Evolutionary conservation across 2,797 vertebrate species (phyloP).

Genomic region (Eutrigla gurnardus): DNA sequence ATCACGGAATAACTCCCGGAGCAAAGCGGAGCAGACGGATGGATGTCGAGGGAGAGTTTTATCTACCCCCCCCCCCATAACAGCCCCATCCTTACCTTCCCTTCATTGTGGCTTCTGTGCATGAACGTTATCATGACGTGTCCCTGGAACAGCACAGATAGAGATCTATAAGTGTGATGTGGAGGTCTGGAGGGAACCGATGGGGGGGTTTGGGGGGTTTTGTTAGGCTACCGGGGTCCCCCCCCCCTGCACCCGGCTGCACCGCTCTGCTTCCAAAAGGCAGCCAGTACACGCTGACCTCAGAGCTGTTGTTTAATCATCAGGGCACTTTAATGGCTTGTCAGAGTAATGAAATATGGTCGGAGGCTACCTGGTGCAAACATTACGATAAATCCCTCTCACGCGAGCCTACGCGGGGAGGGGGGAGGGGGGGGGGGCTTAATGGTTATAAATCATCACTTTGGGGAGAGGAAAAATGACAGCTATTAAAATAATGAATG

Average conservation of each 20-base stretch:
- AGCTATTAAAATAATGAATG: constrained; percentile 88
- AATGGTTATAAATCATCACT: constrained; percentile 85
- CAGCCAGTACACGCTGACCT: constrained; percentile 68
- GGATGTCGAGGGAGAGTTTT: constrained; percentile 55
- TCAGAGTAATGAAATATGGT: constrained; percentile 85
- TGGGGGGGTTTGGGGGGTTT: constrained; percentile 11
- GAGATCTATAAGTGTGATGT: constrained; percentile 66
- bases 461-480: constrained; percentile 83
- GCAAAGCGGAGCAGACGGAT: constrained; percentile 37
- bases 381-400: constrained; percentile 86
- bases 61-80: constrained; percentile 18
- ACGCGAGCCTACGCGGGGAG: constrained; percentile 63
- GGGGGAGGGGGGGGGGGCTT: constrained; percentile 44
- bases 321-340: constrained; percentile 85
- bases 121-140: constrained; percentile 56
- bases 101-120: constrained; percentile 46
- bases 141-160: constrained; percentile 55
- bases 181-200: constrained; percentile 57
- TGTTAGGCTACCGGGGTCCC: constrained; percentile 47
- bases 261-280: constrained; percentile 53
- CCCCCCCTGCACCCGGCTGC: constrained; percentile 38
- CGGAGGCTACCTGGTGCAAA: constrained; percentile 85
- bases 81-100: constrained; percentile 59
- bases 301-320: constrained; percentile 84
- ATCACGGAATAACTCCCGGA: constrained; percentile 42